A percentile compares a stretch with the other conserved stretches of the same genome.
These are phyloP conservation scores for Eidolon dupreanum DNA, from an alignment of 2,797 vertebrate genomes.

Conservation along the genomic window DNA sequence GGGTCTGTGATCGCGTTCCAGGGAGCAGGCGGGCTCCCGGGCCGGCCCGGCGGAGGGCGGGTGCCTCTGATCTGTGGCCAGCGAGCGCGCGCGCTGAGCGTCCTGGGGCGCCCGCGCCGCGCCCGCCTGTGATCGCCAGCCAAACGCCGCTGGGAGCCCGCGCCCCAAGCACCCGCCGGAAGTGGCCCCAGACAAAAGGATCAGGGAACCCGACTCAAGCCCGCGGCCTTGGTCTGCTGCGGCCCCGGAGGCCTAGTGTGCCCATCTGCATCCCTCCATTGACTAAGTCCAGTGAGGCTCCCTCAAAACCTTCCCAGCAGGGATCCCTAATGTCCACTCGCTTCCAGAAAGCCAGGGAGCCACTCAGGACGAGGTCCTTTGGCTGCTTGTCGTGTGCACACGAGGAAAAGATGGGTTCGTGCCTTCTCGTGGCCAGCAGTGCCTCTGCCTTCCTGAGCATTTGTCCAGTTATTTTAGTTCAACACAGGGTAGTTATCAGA, in stretches of 20 bases:
- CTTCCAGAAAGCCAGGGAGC: background rate
- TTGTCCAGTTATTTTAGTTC: background rate
- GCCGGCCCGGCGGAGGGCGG: background rate
- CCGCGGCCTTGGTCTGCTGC: background rate
- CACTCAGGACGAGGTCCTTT: background rate
- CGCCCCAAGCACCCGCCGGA: background rate
- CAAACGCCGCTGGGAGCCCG: constrained; percentile 36
- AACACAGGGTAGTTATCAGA: background rate
- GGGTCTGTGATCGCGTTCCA: constrained; percentile 69
- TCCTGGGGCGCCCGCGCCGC: constrained; percentile 6
- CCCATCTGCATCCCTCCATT: background rate
- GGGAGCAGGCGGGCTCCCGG: constrained; percentile 67
- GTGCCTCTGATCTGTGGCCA: constrained; percentile 69
- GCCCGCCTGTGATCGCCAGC: constrained; percentile 66
- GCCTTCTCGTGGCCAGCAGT: background rate
- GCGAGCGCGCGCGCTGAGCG: constrained; percentile 63
- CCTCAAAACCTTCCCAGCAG: background rate
- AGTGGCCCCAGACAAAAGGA: rapidly evolving
- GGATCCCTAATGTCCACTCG: background rate
- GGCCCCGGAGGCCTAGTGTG: background rate
- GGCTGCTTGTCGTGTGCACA: background rate
- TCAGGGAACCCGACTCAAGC: background rate
- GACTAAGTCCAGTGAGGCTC: too few relatives aligned
- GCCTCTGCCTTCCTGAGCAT: background rate
- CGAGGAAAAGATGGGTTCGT: background rate